phyloP scores from a whole-genome alignment of 2,888 invertebrate genomes.

The Drosophila meridionalis region DNA sequence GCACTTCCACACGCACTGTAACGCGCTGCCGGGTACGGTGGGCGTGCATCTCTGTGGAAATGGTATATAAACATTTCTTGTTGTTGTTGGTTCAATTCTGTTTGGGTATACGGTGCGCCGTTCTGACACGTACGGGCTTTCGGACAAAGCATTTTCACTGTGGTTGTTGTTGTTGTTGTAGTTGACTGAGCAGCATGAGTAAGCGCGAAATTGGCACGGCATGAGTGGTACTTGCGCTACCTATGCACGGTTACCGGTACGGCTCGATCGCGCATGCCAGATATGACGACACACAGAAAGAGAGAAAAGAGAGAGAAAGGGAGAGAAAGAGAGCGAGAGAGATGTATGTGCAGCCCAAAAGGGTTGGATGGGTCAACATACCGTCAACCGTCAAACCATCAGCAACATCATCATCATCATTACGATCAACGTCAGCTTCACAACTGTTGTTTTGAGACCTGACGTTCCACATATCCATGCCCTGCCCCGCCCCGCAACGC shows the following conservation, averaged over 20 bases:
- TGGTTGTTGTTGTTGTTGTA: conserved; percentile 16
- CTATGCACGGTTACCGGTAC: conserved; percentile 4
- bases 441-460: conserved; percentile 21
- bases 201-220: conserved; percentile 68
- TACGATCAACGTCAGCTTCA: conserved; percentile 33
- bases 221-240: conserved; percentile 37
- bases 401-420: conserved; percentile 36
- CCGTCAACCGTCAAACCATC: conserved; percentile 29
- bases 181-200: conserved; percentile 51
- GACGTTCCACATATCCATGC: conserved; percentile 1
- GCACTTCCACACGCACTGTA: conserved; percentile 20
- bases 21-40: conserved; percentile 20
- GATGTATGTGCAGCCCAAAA: conserved; percentile 23
- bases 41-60: conserved; percentile 35
- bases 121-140: conserved; percentile 46
- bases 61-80: conserved; percentile 6
- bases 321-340: background rate
- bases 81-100: conserved; percentile 15
- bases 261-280: conserved; percentile 44
- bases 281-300: conserved; percentile 36
- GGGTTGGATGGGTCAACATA: conserved; percentile 57
- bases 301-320: background rate
- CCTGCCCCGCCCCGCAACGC: background rate
- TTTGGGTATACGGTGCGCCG: conserved; percentile 14
- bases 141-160: conserved; percentile 26